Base-by-base conservation (phyloP, 2,113 vertebrate genomes). In the Oostethus manadensis region DNA sequence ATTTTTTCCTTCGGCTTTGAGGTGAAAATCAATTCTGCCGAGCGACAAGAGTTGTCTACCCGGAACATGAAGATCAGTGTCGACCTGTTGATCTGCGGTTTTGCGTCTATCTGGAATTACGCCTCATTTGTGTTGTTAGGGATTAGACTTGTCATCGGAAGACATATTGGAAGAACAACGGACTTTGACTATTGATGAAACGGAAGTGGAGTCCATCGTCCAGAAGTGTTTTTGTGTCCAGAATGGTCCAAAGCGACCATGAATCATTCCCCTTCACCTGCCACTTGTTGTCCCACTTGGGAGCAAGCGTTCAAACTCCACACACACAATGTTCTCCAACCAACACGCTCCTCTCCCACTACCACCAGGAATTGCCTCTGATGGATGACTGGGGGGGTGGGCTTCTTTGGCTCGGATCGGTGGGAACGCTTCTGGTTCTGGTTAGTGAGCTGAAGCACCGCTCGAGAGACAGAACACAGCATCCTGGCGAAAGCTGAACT, bases 381-480 rank as follows among this genome's bases (percentile, higher is more conserved):
- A 93, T 90, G 86, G 90, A 91, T 90, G 81, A 87, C 79, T 68
- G 82, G 73, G 74, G 18, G 38, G 38, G 38, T 35, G 33, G 38
- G 73, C 66, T 80, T 81, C 84, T 67, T 86, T 92, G 92, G 91
- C 87, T 74, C 69, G 78, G 77, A 74, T 76, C 58, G 73, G 1
- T 91, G 90, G 90, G 90, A 92, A 91, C 79, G 47, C 82, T 85
- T 92, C 92, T 93, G 92, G 88, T 93, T 92, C 88, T 92, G 87
- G 84, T 94, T 93, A 93, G 68, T 70, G 59, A 65, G 77, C 74
- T 75, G 79, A 81, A 78, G 75, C 80, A 76, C 60, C n/a, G 62
- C 68, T 64, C 69, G 77, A 78, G 76, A 81, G 80, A 74, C 56
- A 63, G 72, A 72, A 71, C 71, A 58, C 21, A 55, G 68, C 66